Evolutionary conservation across 2,797 vertebrate genomes (phyloP), one percentile per base, ranked within the genome.

Genomic region (Sebastiscus albofasciatus): DNA sequence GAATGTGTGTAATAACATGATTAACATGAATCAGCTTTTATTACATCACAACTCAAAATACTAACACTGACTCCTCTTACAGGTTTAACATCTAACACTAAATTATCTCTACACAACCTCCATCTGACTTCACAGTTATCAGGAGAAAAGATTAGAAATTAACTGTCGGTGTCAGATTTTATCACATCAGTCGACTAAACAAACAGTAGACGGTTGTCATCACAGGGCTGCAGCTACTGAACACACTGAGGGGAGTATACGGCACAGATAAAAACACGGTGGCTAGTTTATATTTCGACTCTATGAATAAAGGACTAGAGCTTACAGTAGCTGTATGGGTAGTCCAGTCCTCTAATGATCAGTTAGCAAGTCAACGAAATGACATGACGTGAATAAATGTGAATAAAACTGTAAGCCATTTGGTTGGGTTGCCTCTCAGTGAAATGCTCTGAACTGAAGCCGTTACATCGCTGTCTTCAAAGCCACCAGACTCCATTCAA

Each of bases 91-190:
- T 27, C 27, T 77, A 60, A 27, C 75, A 7, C 68, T 66, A 10
- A 75, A 7, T 11, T 20, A 22, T 27, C 27, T 14, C 58, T 31
- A n/a, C 18, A 31, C 29, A n/a, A 33, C 59, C 59, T 33, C 29
- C 59, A 61, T 62, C 9, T 73, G 8, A 33, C 39, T 24, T 20
- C 0, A 14, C 14, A 9, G 26, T 18, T 27, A 14, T 26, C n/a
- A 16, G 9, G 20, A 70, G 46, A 62, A 64, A 22, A 70, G 29
- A 18, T 16, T 61, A 26, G 9, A 68, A 58, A 18, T 27, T 83
- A 74, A 4, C 77, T 82, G 3, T 1, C 29, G 0, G 62, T 69
- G 79, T 86, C 84, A 71, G 81, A 83, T 42, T 67, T 87, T 65
- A 84, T 14, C 82, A 70, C 76, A 8, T 71, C 69, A n/a, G 59